Percentiles rank a stretch among this genome's conserved stretches.
Conservation (phyloP, 2,113 vertebrate genomes). For the Furnarius figulus region DNA sequence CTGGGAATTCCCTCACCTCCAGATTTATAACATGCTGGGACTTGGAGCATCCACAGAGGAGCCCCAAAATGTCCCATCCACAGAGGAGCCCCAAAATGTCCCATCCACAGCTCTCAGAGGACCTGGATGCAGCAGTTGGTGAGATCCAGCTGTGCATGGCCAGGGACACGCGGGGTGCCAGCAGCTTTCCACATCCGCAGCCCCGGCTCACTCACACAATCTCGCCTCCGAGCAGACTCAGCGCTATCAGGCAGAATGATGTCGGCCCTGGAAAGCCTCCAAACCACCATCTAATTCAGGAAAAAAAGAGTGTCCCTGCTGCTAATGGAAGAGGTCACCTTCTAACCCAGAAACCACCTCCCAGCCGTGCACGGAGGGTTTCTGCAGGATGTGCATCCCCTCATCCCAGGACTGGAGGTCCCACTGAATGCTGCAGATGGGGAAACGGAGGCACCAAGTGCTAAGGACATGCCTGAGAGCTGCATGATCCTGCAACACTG, state of each 20-base stretch:
- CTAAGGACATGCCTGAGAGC: background rate
- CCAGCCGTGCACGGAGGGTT: fast-evolving
- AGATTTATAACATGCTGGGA: fast-evolving
- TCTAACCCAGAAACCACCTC: constrained; percentile 32
- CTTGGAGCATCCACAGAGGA: fast-evolving
- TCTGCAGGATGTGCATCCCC: background rate
- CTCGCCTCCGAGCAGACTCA: fast-evolving
- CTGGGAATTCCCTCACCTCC: background rate
- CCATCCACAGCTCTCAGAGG: fast-evolving
- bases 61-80: background rate
- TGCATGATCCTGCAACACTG: fast-evolving
- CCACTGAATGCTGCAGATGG: fast-evolving
- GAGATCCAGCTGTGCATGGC: background rate
- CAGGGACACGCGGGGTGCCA: fast-evolving
- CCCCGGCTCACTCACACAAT: fast-evolving
- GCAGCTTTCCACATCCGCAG: background rate
- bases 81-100: background rate
- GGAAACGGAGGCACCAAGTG: background rate
- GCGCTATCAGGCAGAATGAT: background rate
- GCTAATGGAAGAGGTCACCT: constrained; percentile 60
- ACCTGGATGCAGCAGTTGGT: fast-evolving
- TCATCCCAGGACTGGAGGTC: background rate
- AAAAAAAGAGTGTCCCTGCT: background rate
- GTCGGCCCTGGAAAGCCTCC: constrained; percentile 38
- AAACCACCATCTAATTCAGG: constrained; percentile 15